These are phyloP conservation scores for Aplocera efformata DNA, from an alignment of 2,888 invertebrate species.

Conservation along the genomic window DNA sequence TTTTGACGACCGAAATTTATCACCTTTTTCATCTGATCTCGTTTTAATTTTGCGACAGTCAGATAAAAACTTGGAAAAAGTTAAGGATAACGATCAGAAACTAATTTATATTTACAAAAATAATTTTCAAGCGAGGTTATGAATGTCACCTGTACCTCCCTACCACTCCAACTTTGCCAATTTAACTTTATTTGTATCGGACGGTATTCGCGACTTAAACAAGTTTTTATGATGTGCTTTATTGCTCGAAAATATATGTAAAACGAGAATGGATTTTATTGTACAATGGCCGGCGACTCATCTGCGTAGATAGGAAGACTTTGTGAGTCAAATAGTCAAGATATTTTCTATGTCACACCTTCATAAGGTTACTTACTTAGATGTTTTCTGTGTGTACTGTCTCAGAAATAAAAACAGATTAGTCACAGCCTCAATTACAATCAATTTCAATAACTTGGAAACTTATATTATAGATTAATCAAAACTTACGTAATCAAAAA, in stretches of 20 bases:
- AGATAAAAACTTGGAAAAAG: constrained; percentile 25
- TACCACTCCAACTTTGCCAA: constrained; percentile 67
- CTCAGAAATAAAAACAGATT: no score
- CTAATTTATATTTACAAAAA: constrained; percentile 55
- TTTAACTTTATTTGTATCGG: constrained; percentile 77
- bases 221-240: constrained; percentile 47
- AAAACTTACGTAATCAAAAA: no score
- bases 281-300: not conserved
- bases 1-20: no score
- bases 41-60: constrained; percentile 21
- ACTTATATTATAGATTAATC: no score
- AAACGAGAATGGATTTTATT: not conserved
- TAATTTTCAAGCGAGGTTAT: constrained; percentile 55
- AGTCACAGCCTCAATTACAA: no score
- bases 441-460: no score
- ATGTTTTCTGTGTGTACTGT: no score
- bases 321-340: no score
- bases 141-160: constrained; percentile 56
- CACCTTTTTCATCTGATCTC: no score
- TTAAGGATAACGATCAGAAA: constrained; percentile 41
- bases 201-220: constrained; percentile 62
- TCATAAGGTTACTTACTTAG: no score
- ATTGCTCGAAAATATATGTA: constrained; percentile 6
- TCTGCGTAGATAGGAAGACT: not conserved
- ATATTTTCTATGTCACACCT: no score